These are phyloP conservation scores for Nylanderia fulva DNA, from an alignment of 1,140 invertebrate genomes.

Conservation along the genomic window DNA sequence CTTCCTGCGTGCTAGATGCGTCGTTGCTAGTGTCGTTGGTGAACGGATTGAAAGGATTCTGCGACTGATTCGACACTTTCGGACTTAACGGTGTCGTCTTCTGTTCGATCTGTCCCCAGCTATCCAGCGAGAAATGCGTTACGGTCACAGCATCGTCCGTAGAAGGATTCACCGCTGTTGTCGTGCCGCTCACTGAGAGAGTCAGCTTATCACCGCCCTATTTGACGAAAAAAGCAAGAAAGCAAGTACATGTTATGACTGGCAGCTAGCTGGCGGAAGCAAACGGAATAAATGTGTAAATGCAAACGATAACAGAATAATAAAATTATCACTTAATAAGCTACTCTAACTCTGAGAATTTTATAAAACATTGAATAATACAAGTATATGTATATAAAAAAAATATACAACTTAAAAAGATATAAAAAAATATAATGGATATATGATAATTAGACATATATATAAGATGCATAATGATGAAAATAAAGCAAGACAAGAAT, in stretches of 20 bases:
- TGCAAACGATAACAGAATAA: not conserved
- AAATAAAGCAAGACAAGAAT: constrained; percentile 13
- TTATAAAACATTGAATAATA: constrained; percentile 8
- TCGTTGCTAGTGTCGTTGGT: constrained; percentile 72
- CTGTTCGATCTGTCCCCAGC: constrained; percentile 84
- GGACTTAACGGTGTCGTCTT: constrained; percentile 83
- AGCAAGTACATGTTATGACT: constrained; percentile 76
- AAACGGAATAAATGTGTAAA: constrained; percentile 38
- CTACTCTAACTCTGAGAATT: not conserved
- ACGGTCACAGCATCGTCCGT: constrained; percentile 84
- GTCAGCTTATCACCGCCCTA: constrained; percentile 92
- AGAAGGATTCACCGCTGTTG: constrained; percentile 72
- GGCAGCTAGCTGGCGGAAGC: constrained; percentile 74
- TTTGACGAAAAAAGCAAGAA: constrained; percentile 78
- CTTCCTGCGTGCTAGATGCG: constrained; percentile 70
- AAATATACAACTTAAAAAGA: not conserved
- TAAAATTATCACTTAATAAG: constrained; percentile 35
- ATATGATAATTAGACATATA: not conserved
- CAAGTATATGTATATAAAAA: not conserved
- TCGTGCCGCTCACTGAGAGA: constrained; percentile 87
- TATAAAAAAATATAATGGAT: not conserved
- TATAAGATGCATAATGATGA: not conserved
- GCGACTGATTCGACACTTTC: constrained; percentile 81
- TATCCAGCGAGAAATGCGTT: constrained; percentile 85
- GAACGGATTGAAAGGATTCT: constrained; percentile 85